Conservation (phyloP, 1,140 invertebrate species). For the Sitophilus oryzae region DNA sequence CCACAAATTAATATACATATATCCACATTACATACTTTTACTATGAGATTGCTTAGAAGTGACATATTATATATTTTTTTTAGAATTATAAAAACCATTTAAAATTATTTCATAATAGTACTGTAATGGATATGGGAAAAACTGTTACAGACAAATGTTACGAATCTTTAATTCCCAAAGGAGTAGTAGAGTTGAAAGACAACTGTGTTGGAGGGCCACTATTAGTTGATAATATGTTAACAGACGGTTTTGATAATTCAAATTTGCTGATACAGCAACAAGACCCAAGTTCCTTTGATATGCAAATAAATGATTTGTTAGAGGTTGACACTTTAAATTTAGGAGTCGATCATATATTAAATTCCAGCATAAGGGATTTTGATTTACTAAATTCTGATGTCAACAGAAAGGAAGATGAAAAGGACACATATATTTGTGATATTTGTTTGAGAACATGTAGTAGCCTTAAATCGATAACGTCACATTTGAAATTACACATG, state of each 20-base stretch:
- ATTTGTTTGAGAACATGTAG: constrained; percentile 51
- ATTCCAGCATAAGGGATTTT: constrained; percentile 29
- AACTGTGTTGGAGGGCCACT: constrained; percentile 32
- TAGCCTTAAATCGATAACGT: constrained; percentile 45
- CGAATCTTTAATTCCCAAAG: not conserved
- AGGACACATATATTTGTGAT: constrained; percentile 46
- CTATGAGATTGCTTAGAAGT: too few species aligned
- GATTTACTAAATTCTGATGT: constrained; percentile 38
- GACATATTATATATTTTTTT: constrained; percentile 3
- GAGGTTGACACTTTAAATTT: constrained; percentile 30
- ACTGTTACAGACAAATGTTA: not conserved
- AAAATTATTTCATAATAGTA: constrained; percentile 4
- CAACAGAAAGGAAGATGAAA: constrained; percentile 22
- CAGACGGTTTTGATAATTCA: constrained; percentile 36
- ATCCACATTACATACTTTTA: too few species aligned
- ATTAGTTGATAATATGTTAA: constrained; percentile 27
- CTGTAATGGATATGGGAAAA: not conserved
- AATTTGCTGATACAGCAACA: constrained; percentile 31
- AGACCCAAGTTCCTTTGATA: constrained; percentile 21
- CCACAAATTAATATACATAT: too few species aligned
- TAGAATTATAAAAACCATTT: constrained; percentile 20
- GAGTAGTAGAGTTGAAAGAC: constrained; percentile 10
- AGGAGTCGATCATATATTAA: constrained; percentile 30
- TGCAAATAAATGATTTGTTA: constrained; percentile 26
- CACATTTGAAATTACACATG: constrained; percentile 51